These are phyloP conservation scores for Brotula barbata DNA, from an alignment of 2,797 vertebrate species.

Conservation along the genomic window DNA sequence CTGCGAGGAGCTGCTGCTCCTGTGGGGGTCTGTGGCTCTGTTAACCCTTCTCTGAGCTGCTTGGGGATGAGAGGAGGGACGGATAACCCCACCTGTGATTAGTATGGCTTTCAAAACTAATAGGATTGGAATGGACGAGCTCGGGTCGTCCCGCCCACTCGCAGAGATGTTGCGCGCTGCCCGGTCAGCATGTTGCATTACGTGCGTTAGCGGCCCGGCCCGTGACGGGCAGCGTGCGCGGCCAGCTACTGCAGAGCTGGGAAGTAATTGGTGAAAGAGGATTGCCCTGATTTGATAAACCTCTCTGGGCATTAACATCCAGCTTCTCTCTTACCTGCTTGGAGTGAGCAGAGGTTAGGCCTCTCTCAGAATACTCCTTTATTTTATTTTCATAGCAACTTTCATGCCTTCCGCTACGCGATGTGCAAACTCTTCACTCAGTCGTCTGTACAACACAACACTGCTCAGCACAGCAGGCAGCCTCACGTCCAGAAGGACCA, in stretches of 20 bases:
- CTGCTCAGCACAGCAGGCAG: too few relatives aligned
- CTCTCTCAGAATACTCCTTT: too few relatives aligned
- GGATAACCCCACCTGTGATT: constrained; percentile 69
- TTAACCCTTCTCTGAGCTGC: constrained; percentile 57
- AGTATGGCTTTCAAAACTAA: constrained; percentile 70
- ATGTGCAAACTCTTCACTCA: too few relatives aligned
- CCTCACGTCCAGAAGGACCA: too few relatives aligned
- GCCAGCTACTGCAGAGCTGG: constrained; percentile 71
- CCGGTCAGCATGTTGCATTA: constrained; percentile 50
- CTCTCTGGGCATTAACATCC: constrained; percentile 64
- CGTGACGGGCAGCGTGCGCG: constrained; percentile 52
- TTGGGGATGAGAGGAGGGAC: constrained; percentile 24
- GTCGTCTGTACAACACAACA: too few relatives aligned
- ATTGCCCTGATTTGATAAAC: constrained; percentile 77
- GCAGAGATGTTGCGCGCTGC: constrained; percentile 50
- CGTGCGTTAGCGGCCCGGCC: constrained; percentile 48
- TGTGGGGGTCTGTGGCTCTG: constrained; percentile 10
- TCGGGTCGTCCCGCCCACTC: constrained; percentile 62
- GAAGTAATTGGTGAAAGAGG: constrained; percentile 64
- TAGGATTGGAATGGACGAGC: constrained; percentile 78
- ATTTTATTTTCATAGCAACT: too few relatives aligned
- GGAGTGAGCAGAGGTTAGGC: constrained; percentile 13
- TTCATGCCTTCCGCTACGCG: too few relatives aligned
- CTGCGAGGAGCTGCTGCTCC: constrained; percentile 22
- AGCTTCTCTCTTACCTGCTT: constrained; percentile 49